Evolutionary conservation across 1,140 invertebrate genomes (phyloP).

Genomic region (Leguminivora glycinivorella): DNA sequence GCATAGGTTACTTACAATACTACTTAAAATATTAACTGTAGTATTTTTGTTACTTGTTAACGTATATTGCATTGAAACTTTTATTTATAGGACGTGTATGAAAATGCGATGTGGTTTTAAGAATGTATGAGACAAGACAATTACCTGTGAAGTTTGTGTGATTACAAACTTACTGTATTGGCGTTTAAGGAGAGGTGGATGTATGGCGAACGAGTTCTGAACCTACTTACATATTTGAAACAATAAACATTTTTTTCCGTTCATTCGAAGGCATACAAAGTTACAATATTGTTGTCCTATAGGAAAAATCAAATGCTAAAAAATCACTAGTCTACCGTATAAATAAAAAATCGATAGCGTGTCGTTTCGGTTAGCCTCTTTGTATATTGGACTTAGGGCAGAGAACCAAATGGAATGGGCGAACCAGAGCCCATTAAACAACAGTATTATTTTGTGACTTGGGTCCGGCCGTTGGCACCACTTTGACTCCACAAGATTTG

Average conservation of each 20-base stretch:
- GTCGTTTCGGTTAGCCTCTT: no score
- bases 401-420: no score
- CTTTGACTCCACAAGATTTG: no score
- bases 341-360: no score
- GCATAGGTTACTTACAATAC: background rate
- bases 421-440: no score
- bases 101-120: constrained; percentile 28
- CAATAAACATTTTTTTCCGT: background rate
- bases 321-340: no score
- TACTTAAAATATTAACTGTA: background rate
- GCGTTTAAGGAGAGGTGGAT: constrained; percentile 3
- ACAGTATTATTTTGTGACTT: no score
- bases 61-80: constrained; percentile 14
- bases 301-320: no score
- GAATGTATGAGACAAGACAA: constrained; percentile 28
- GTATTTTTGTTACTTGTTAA: constrained; percentile 4
- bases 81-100: constrained; percentile 16
- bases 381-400: no score
- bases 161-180: constrained; percentile 24
- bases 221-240: background rate
- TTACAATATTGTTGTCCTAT: no score
- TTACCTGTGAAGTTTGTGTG: background rate
- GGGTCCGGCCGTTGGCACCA: no score
- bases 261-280: no score
- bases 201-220: background rate